Evolutionary conservation across 2,113 vertebrate species (phyloP), one percentile per base, ranked within the genome.

Genomic region (Laticauda colubrina): DNA sequence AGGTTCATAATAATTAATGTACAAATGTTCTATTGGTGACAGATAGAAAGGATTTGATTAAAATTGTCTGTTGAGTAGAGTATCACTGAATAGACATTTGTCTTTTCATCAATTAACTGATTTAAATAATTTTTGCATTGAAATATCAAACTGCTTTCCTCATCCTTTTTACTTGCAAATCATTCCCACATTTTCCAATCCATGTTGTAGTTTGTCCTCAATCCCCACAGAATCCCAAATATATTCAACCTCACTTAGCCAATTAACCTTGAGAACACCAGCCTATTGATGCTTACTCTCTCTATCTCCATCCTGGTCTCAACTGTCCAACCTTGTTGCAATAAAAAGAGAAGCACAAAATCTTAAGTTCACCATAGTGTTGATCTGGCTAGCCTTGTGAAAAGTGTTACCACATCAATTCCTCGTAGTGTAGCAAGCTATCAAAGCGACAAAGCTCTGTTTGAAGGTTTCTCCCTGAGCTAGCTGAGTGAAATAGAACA

Each of bases 11-110:
- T 5, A 57, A 51, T 48, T 93, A 85, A 26, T 9, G 93, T 59
- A 81, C 14, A 43, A 53, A 85, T 91, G 3, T n/a, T 95, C 8
- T 91, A 39, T 92, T 23, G 21, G 69, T 87, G 92, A 5, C 59
- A 93, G 87, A 54, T 12, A 93, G 88, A 87, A 51, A 4, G 87
- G n/a, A 85, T 94, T 85, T 61, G 34, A 34, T 64, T 61, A n/a
- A 23, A 14, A 10, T 87, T 61, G 61, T 90, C 90, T 87, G 4
- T 3, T 88, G 29, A 56, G 26, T 75, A 55, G 7, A 92, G 10
- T 51, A 26, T 88, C 34, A 39, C 21, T 56, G 59, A 69, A 26
- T 69, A 24, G 55, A 26, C 54, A 92, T 11, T 53, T 81, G 48
- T 56, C 12, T 88, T 87, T 87, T 61, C 11, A 61, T 11, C 85